Conservation (phyloP, 2,797 vertebrate genomes). For the Semaprochilodus insignis region DNA sequence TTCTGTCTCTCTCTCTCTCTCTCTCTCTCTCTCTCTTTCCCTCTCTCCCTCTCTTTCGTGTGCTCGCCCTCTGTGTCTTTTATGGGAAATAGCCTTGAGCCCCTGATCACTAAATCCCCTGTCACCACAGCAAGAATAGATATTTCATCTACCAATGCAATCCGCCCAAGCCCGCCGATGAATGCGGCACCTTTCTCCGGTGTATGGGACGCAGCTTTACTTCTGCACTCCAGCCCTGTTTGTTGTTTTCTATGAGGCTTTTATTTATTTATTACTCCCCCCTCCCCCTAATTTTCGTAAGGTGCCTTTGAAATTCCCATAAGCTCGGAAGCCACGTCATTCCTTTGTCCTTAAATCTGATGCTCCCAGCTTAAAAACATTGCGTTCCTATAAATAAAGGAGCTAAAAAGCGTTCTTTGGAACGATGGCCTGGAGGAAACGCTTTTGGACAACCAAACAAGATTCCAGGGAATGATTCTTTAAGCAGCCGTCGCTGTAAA, state of each 20-base stretch:
- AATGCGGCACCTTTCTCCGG: conserved; percentile 39
- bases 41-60: background rate
- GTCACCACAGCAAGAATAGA: conserved; percentile 50
- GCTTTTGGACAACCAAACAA: conserved; percentile 16
- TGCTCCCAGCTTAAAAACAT: background rate
- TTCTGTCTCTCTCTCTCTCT: background rate
- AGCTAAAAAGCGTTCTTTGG: background rate
- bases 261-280: background rate
- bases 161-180: conserved; percentile 46
- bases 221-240: background rate
- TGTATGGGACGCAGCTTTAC: conserved; percentile 5
- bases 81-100: conserved; percentile 55
- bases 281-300: too few species aligned
- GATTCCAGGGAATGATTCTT: background rate
- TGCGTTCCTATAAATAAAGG: background rate
- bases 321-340: conserved; percentile 24
- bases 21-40: background rate
- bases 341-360: conserved; percentile 13
- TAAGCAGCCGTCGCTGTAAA: background rate
- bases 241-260: conserved; percentile 24
- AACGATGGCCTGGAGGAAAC: background rate
- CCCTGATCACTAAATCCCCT: conserved; percentile 51
- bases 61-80: conserved; percentile 14
- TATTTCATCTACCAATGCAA: conserved; percentile 51
- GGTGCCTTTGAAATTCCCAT: conserved; percentile 20